Percentiles rank a stretch among this genome's conserved stretches.
phyloP scores from a whole-genome alignment of 2,113 vertebrate species.

The Antechinus flavipes region DNA sequence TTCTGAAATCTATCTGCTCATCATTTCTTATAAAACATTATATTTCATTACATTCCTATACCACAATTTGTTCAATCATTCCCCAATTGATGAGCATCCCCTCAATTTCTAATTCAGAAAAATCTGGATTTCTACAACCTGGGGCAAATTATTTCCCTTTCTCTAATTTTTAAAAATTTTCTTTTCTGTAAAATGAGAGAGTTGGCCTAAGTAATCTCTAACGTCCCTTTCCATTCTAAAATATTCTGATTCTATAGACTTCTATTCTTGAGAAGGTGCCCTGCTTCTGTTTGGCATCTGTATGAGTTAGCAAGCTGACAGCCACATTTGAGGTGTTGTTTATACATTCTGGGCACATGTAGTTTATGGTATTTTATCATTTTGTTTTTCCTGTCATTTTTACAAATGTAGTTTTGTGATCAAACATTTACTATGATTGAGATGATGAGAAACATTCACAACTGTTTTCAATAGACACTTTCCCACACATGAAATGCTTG shows the following conservation, averaged over 20 bases:
- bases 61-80: no score
- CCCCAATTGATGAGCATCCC: no score
- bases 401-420: constrained; percentile 60
- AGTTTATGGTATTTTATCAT: constrained; percentile 56
- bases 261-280: background rate
- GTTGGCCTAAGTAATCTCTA: background rate
- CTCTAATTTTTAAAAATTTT: background rate
- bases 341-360: constrained; percentile 36
- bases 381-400: constrained; percentile 64
- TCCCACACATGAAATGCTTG: background rate
- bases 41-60: no score
- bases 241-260: background rate
- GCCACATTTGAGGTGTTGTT: constrained; percentile 17
- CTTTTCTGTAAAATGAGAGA: background rate
- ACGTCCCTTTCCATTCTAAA: background rate
- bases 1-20: no score
- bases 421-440: constrained; percentile 64
- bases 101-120: background rate
- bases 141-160: background rate
- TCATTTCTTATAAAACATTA: no score
- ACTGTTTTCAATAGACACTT: background rate
- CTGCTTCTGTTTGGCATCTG: background rate
- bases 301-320: background rate
- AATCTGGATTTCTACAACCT: background rate
- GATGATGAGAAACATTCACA: background rate